Evolutionary conservation across 2,797 vertebrate species (phyloP).

Genomic region (Naso thynnoides): DNA sequence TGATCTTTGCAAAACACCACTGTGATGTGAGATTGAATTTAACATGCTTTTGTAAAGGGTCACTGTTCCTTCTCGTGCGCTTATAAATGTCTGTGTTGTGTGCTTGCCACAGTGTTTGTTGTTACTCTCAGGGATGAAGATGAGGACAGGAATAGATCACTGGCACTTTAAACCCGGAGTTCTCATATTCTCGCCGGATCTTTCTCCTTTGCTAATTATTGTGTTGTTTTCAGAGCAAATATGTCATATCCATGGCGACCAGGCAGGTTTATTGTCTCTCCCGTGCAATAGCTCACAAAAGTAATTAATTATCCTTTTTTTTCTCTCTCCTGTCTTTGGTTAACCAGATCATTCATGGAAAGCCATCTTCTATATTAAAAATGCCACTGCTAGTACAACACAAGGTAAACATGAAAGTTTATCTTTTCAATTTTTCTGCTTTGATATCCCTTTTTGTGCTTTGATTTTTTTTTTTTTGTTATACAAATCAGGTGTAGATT

Average conservation of each 20-base stretch:
- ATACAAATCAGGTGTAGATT: slow-evolving; percentile 46
- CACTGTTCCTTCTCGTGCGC: slow-evolving; percentile 58
- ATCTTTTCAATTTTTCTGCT: slow-evolving; percentile 82
- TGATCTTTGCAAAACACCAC: slow-evolving; percentile 65
- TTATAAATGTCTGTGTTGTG: slow-evolving; percentile 68
- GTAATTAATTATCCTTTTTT: slow-evolving; percentile 99
- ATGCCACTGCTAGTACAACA: slow-evolving; percentile 91
- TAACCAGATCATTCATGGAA: slow-evolving; percentile 99
- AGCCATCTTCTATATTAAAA: slow-evolving; percentile 92
- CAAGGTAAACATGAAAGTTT: slow-evolving; percentile 94
- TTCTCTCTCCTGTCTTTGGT: slow-evolving; percentile 95
- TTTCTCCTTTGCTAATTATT: slow-evolving; percentile 99
- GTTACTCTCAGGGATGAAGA: slow-evolving; percentile 79
- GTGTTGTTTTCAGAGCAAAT: slow-evolving; percentile 99
- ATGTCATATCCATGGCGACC: slow-evolving; percentile 99
- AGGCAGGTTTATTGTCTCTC: slow-evolving; percentile 99
- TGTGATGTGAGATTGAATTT: slow-evolving; percentile 72
- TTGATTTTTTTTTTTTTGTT: slow-evolving; percentile 39
- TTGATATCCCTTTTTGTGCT: slow-evolving; percentile 58
- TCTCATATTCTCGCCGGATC: slow-evolving; percentile 99
- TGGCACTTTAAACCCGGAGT: slow-evolving; percentile 98
- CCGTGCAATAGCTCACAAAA: slow-evolving; percentile 99
- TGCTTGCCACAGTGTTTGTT: slow-evolving; percentile 71
- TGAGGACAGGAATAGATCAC: slow-evolving; percentile 90
- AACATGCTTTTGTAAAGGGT: slow-evolving; percentile 62